These are phyloP conservation scores for Scaeva pyrastri DNA, from an alignment of 2,888 invertebrate species.

Conservation along the genomic window DNA sequence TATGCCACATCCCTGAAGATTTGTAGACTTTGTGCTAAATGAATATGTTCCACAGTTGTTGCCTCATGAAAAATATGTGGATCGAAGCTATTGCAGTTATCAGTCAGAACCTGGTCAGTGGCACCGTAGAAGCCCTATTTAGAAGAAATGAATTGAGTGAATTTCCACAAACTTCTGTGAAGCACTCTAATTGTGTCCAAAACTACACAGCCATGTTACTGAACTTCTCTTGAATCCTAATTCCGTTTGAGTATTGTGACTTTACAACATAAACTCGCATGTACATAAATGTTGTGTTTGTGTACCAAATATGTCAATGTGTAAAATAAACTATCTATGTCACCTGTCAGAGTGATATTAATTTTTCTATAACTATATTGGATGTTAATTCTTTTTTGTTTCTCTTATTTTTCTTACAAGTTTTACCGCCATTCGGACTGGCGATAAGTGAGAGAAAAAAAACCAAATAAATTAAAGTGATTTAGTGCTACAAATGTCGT, in stretches of 20 bases:
- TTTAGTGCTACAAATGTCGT: constrained; percentile 66
- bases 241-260: constrained; percentile 11
- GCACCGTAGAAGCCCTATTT: too few species aligned
- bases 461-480: constrained; percentile 34
- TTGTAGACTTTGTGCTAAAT: too few species aligned
- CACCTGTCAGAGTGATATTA: constrained; percentile 69
- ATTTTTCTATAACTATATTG: constrained; percentile 56
- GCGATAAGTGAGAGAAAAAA: constrained; percentile 33
- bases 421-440: constrained; percentile 54
- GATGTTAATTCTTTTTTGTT: not conserved
- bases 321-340: constrained; percentile 67
- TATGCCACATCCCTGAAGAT: too few species aligned
- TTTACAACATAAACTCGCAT: constrained; percentile 35
- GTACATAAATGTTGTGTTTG: constrained; percentile 22
- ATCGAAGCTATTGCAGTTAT: too few species aligned
- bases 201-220: not conserved
- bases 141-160: too few species aligned
- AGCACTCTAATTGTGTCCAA: too few species aligned
- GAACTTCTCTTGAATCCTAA: not conserved
- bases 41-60: too few species aligned
- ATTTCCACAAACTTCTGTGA: too few species aligned
- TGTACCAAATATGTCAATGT: constrained; percentile 72
- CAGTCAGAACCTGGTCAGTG: too few species aligned
- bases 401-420: constrained; percentile 50
- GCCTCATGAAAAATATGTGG: too few species aligned